Conservation (phyloP, 2,797 vertebrate genomes). For the Epinephelus awoara region DNA sequence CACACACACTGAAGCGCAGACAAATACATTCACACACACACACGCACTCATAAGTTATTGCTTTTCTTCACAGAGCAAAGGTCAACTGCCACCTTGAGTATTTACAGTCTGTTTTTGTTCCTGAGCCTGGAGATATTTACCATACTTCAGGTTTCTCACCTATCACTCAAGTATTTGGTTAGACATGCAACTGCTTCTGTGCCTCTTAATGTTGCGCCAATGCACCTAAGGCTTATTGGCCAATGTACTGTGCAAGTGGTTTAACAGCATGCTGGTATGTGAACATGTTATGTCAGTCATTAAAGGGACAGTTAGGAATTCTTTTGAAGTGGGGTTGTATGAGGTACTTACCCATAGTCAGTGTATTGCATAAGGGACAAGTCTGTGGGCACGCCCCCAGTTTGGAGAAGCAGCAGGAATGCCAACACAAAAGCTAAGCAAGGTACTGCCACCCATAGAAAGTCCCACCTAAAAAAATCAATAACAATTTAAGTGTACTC, state of each 20-base stretch:
- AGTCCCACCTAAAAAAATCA: too few species aligned
- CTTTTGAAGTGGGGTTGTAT: too few species aligned
- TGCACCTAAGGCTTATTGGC: background rate
- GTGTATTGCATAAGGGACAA: too few species aligned
- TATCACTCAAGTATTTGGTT: conserved; percentile 3
- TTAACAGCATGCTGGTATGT: conserved; percentile 1
- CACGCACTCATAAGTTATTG: conserved; percentile 31
- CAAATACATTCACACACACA: conserved; percentile 32
- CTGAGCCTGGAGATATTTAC: conserved; percentile 30
- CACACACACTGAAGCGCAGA: conserved; percentile 20
- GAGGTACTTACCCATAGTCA: too few species aligned
- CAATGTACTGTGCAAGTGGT: background rate
- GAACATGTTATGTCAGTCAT: background rate
- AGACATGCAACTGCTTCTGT: background rate
- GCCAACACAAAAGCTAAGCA: too few species aligned
- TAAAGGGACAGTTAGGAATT: too few species aligned
- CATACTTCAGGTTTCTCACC: background rate
- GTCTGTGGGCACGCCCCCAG: too few species aligned
- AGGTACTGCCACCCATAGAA: too few species aligned
- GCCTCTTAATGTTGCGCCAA: background rate
- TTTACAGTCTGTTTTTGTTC: conserved; percentile 21
- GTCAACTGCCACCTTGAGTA: conserved; percentile 44
- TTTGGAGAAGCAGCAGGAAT: too few species aligned
- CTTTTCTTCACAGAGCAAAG: conserved; percentile 48
- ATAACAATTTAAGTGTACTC: too few species aligned